Base-by-base conservation (phyloP, 2,888 invertebrate species). In the Camptogramma bilineatum region DNA sequence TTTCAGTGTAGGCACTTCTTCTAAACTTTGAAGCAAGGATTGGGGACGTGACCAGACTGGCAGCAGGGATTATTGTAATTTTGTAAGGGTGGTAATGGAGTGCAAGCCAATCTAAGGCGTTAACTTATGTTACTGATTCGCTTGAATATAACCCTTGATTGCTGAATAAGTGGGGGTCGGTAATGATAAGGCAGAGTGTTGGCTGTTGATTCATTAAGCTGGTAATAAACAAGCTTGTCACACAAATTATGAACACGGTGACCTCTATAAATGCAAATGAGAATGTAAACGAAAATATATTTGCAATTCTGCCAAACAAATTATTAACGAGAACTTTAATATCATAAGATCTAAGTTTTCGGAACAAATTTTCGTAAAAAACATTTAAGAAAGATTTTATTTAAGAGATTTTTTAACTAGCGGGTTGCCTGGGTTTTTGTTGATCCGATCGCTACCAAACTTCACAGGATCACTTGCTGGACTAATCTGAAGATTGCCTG, bases 1-100 rank as follows among this genome's bases (percentile, higher is more conserved):
- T 47, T 52, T 34, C 34, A 47, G 24, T 52, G n/a, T 46, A 39
- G 1, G 2, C 31, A 16, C 16, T 16, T 42, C 4, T n/a, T 13
- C 42, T 17, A n/a, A 59, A 78, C 72, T 77, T 77, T 64, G 71
- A 44, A 74, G 66, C 64, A 52, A 64, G 69, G 74, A 74, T 77
- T 70, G 68, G 53, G 63, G 70, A 68, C 72, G 72, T 73, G 74
- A 70, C 68, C 64, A 64, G 69, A 71, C 59, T 73, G 60, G 62
- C 58, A 64, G 47, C 19, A 48, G 62, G 61, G 70, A 72, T 72
- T 68, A 72, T 64, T 54, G 64, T 69, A 63, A 70, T 66, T 69
- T 64, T 31, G 21, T 34, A 52, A n/a, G 48, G 48, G 54, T 48
- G n/a, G 59, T 55, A 52, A 52, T 56, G 54, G 34, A 44, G 39